These are phyloP conservation scores for Cerceris rybyensis DNA, from an alignment of 2,888 invertebrate species.

Conservation along the genomic window DNA sequence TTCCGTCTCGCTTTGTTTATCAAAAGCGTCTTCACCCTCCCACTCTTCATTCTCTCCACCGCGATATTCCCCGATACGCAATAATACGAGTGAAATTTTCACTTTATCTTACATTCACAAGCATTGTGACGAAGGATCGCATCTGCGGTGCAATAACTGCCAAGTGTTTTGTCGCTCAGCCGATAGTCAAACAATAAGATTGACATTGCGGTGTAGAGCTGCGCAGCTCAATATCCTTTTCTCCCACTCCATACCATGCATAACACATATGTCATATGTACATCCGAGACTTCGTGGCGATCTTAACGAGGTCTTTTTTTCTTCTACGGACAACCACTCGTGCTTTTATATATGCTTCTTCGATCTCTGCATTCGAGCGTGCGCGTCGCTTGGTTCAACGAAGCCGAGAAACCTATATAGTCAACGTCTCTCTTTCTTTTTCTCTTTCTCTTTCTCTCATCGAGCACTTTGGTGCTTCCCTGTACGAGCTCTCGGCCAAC, in stretches of 20 bases:
- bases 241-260: too few species aligned
- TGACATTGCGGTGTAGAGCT: constrained; percentile 6
- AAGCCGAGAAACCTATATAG: not conserved
- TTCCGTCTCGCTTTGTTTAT: too few species aligned
- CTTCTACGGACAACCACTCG: not conserved
- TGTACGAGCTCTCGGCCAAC: constrained; percentile 33
- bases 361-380: constrained; percentile 3
- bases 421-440: not conserved
- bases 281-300: not conserved
- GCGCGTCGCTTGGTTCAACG: constrained; percentile 7
- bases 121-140: not conserved
- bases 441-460: not conserved
- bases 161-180: constrained; percentile 18
- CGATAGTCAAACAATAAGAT: constrained; percentile 39
- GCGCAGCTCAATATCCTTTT: not conserved
- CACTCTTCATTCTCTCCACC: not conserved
- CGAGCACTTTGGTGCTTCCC: constrained; percentile 1
- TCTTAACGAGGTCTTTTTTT: constrained; percentile 9
- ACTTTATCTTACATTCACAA: not conserved
- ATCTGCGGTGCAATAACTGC: constrained; percentile 19
- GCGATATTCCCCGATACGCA: not conserved
- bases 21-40: too few species aligned
- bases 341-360: constrained; percentile 9
- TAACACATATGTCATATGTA: constrained; percentile 19
- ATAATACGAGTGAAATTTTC: constrained; percentile 15